These are phyloP conservation scores for Scrobipalpa costella DNA, from an alignment of 2,888 invertebrate species.

Conservation along the genomic window DNA sequence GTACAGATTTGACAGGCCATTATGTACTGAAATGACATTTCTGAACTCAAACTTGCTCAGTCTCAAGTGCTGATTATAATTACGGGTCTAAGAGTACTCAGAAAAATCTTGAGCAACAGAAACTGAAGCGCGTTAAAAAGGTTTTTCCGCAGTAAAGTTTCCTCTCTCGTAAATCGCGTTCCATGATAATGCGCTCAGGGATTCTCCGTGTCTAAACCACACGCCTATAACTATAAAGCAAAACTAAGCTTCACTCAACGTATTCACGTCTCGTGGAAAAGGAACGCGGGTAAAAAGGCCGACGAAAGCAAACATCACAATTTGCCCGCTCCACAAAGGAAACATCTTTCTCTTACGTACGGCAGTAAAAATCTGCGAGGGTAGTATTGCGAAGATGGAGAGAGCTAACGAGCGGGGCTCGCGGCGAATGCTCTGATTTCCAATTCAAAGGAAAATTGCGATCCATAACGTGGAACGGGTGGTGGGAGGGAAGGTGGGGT, in stretches of 20 bases:
- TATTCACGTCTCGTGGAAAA: constrained; percentile 30
- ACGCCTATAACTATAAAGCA: constrained; percentile 24
- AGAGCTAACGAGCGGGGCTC: constrained; percentile 72
- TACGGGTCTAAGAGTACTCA: neutral
- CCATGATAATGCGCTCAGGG: constrained; percentile 13
- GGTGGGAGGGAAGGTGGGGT: constrained; percentile 49
- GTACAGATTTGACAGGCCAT: no score
- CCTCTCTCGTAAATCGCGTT: constrained; percentile 15
- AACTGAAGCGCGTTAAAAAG: constrained; percentile 2
- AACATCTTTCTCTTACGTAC: constrained; percentile 66
- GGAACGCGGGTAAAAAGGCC: constrained; percentile 42
- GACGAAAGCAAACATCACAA: constrained; percentile 58
- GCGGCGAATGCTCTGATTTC: constrained; percentile 79
- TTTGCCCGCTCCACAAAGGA: constrained; percentile 55
- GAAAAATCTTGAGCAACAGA: neutral
- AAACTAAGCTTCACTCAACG: constrained; percentile 23
- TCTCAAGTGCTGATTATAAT: no score
- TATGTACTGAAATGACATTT: no score
- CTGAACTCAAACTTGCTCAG: no score
- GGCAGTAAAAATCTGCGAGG: constrained; percentile 71
- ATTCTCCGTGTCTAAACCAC: constrained; percentile 17
- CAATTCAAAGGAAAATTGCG: constrained; percentile 83
- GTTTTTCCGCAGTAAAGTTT: constrained; percentile 13
- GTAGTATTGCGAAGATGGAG: constrained; percentile 74
- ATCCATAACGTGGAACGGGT: constrained; percentile 74